Percentiles rank a stretch among this genome's conserved stretches.
phyloP scores from a whole-genome alignment of 2,797 vertebrate genomes.

The Sebastes iracundus region DNA sequence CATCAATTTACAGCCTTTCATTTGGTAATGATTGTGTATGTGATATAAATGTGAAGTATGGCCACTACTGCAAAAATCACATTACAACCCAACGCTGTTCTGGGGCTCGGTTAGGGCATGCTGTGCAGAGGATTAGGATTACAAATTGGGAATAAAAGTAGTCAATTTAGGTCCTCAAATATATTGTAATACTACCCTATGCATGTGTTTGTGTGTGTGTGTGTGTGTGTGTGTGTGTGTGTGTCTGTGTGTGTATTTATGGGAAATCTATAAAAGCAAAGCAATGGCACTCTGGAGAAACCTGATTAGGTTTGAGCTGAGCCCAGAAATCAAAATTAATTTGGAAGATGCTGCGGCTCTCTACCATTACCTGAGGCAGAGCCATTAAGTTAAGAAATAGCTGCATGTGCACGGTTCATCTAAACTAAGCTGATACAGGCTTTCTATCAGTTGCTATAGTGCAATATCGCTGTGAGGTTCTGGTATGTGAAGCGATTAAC shows the following conservation, averaged over 20 bases:
- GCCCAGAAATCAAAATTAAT: conserved; percentile 81
- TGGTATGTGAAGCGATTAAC: conserved; percentile 45
- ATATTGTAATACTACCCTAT: neutral
- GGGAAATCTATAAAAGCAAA: conserved; percentile 79
- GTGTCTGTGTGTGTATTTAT: conserved; percentile 49
- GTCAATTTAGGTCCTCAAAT: conserved; percentile 3
- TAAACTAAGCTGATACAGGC: conserved; percentile 47
- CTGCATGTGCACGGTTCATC: conserved; percentile 49
- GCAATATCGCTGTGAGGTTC: conserved; percentile 22
- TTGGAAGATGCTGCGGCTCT: conserved; percentile 60
- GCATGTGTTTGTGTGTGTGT: neutral
- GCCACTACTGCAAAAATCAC: neutral
- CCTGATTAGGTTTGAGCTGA: conserved; percentile 75
- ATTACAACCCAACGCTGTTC: neutral
- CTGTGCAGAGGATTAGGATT: neutral
- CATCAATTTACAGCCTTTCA: neutral
- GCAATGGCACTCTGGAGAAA: conserved; percentile 65
- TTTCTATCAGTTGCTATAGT: conserved; percentile 37
- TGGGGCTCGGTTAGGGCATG: neutral
- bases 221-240: neutral
- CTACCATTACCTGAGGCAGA: conserved; percentile 71
- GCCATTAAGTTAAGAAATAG: conserved; percentile 74
- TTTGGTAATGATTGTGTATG: neutral
- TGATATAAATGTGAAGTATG: neutral
- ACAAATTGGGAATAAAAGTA: neutral